phyloP scores from a whole-genome alignment of 2,888 invertebrate species.

The Candidula unifasciata region DNA sequence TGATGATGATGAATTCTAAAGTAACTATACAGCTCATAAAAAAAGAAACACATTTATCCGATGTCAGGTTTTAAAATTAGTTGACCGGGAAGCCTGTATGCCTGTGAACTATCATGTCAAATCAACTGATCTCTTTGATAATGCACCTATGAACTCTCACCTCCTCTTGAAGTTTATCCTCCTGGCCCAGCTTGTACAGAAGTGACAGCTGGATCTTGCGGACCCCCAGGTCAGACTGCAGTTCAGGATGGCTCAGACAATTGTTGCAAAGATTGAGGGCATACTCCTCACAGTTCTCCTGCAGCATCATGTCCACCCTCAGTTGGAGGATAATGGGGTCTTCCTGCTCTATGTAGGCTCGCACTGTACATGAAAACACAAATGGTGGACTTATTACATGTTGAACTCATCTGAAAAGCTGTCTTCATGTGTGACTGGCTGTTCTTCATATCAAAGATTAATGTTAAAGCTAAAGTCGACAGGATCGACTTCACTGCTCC shows the following conservation, averaged over 20 bases:
- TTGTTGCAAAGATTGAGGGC: slow-evolving; percentile 75
- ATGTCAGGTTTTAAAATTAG: too few species aligned
- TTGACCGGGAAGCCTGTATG: too few species aligned
- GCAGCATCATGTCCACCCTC: slow-evolving; percentile 74
- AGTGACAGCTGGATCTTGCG: slow-evolving; percentile 70
- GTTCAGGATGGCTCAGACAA: slow-evolving; percentile 69
- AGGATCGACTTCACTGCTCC: too few species aligned
- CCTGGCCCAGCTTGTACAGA: slow-evolving; percentile 68
- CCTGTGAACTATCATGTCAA: background rate
- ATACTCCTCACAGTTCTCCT: slow-evolving; percentile 76
- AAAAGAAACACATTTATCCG: too few species aligned
- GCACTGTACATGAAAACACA: slow-evolving; percentile 24
- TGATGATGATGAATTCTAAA: too few species aligned
- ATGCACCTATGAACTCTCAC: slow-evolving; percentile 54
- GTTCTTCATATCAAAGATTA: too few species aligned
- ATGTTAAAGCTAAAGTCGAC: too few species aligned
- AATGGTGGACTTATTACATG: background rate
- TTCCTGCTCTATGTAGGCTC: slow-evolving; percentile 64
- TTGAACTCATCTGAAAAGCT: too few species aligned
- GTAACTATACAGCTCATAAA: too few species aligned
- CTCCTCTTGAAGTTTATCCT: slow-evolving; percentile 72
- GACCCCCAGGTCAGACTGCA: slow-evolving; percentile 69
- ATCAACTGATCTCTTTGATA: background rate
- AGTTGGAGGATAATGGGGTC: slow-evolving; percentile 71
- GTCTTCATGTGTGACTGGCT: background rate